Evolutionary conservation across 2,113 vertebrate species (phyloP).

Genomic region (Ophthalmotilapia sp.): DNA sequence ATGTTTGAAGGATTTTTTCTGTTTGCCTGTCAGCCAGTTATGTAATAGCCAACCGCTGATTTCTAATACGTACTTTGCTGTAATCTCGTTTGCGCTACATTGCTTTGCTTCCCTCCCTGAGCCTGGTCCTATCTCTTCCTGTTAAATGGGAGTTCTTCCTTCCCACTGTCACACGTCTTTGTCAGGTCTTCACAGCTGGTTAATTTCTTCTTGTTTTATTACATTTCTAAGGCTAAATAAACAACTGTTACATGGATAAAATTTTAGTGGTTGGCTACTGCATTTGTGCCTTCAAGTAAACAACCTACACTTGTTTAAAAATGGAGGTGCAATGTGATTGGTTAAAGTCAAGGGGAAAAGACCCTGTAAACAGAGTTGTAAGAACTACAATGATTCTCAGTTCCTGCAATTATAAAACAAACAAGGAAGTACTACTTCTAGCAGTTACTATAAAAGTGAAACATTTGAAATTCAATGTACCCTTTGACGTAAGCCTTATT

Average conservation of each 20-base stretch:
- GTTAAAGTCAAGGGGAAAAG: neutral
- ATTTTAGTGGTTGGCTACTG: neutral
- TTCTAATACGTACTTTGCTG: neutral
- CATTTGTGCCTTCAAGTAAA: neutral
- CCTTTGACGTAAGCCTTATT: neutral
- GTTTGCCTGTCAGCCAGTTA: neutral
- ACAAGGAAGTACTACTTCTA: neutral
- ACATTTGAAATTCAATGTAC: neutral
- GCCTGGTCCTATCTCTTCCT: neutral
- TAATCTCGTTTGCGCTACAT: neutral
- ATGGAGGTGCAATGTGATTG: no score
- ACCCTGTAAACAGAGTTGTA: neutral
- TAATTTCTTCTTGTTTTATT: neutral
- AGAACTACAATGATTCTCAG: neutral
- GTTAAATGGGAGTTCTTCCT: neutral
- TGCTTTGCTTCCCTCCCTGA: neutral
- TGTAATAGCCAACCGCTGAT: neutral
- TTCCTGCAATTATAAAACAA: neutral
- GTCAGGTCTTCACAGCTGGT: neutral
- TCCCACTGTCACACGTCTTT: neutral
- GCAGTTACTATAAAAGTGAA: neutral
- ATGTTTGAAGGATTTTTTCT: neutral
- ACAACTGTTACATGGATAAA: neutral
- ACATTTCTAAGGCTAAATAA: neutral
- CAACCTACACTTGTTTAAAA: neutral